These are phyloP conservation scores for Dipodomys ordii DNA, from an alignment of 2,113 vertebrate genomes.

Conservation along the genomic window DNA sequence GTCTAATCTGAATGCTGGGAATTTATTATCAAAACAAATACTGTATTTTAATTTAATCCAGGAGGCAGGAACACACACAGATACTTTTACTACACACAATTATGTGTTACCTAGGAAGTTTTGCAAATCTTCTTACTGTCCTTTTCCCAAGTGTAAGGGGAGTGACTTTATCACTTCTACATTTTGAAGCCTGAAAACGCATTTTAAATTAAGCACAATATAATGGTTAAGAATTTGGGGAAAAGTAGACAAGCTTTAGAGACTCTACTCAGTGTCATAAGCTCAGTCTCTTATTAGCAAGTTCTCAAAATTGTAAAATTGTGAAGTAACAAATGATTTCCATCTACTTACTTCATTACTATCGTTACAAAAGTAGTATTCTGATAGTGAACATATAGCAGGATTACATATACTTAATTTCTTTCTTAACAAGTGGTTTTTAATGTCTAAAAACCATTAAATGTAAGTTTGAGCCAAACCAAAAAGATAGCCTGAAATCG, in stretches of 20 bases:
- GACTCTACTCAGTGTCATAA: slow-evolving; percentile 40
- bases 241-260: background rate
- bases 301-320: slow-evolving; percentile 44
- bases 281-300: slow-evolving; percentile 27
- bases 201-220: slow-evolving; percentile 49
- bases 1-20: slow-evolving; percentile 31
- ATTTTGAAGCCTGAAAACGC: slow-evolving; percentile 35
- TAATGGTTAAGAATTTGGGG: background rate
- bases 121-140: background rate
- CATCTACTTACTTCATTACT: slow-evolving; percentile 40
- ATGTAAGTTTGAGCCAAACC: background rate
- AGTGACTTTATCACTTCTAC: background rate
- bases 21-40: slow-evolving; percentile 26
- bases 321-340: slow-evolving; percentile 33
- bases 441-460: slow-evolving; percentile 51
- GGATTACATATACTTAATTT: slow-evolving; percentile 54
- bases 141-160: slow-evolving; percentile 16
- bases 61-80: background rate
- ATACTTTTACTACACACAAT: slow-evolving; percentile 21
- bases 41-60: slow-evolving; percentile 59
- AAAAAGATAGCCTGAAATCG: slow-evolving; percentile 20
- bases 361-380: slow-evolving; percentile 21
- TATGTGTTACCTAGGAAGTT: background rate
- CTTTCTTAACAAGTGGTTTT: slow-evolving; percentile 29
- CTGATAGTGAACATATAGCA: background rate